Conservation (phyloP, 2,888 invertebrate genomes). For the Dendrolimus pini region DNA sequence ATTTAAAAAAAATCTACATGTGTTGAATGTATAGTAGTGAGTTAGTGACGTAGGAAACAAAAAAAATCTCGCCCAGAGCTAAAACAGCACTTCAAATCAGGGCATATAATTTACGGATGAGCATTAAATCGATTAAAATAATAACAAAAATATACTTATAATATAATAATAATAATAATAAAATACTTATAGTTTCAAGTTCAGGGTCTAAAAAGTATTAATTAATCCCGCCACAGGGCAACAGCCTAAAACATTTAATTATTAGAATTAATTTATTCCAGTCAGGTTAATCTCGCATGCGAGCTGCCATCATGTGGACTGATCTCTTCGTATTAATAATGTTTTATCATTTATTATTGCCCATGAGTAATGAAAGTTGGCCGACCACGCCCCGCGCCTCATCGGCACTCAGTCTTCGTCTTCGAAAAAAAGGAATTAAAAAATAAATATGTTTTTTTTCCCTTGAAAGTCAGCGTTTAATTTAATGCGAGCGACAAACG, state of each 20-base stretch:
- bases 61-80: too few relatives aligned
- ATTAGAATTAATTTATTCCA: slow-evolving; percentile 71
- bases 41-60: too few relatives aligned
- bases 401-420: slow-evolving; percentile 69
- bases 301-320: slow-evolving; percentile 59
- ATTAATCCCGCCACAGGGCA: slow-evolving; percentile 25
- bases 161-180: too few relatives aligned
- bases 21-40: too few relatives aligned
- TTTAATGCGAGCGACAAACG: slow-evolving; percentile 59
- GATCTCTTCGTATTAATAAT: slow-evolving; percentile 73
- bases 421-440: slow-evolving; percentile 56
- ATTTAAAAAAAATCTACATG: too few relatives aligned
- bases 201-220: background rate
- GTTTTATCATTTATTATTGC: slow-evolving; percentile 75
- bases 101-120: too few relatives aligned
- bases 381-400: slow-evolving; percentile 66
- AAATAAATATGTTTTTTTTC: slow-evolving; percentile 18
- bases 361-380: slow-evolving; percentile 73
- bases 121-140: too few relatives aligned
- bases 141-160: too few relatives aligned
- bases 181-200: too few relatives aligned
- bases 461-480: slow-evolving; percentile 34
- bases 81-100: too few relatives aligned
- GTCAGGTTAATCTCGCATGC: slow-evolving; percentile 55
- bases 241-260: slow-evolving; percentile 52